Evolutionary conservation across 2,888 invertebrate genomes (phyloP), one percentile per base, ranked within the genome.

Genomic region (Julus scandinavius): DNA sequence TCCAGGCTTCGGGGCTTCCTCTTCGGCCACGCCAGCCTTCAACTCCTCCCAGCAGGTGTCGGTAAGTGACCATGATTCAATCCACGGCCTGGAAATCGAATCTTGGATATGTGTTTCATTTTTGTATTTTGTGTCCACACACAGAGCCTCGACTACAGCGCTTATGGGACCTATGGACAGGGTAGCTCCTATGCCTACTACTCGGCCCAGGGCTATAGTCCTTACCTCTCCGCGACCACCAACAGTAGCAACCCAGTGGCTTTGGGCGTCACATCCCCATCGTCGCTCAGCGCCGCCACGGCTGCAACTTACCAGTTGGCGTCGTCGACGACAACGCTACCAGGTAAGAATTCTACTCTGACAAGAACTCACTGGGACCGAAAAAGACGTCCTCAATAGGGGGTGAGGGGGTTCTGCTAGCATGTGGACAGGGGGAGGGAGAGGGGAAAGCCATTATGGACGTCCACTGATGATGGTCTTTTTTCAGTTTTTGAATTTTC

Each of bases 31-130:
- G 2, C 90, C 90, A 87, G 89, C 88, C 17, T 90, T 90, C 87
- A 80, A 88, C 49, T 87, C 90, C n/a, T 88, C 90, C 7, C 94
- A 94, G 91, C 95, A 95, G 94, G 95, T 94, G 91, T 90, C 87
- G 20, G 87, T 87, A 87, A 58, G 87, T 87, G 87, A 40, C 83
- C 11, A 2, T 2, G n/a, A n/a, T 83, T 9, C 40, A 11, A 15
- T 83, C 20, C 72, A 2, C 11, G 40, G n/a, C 7, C 29, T n/a
- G 29, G 5, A 38, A 38, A n/a, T 83, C 17, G 38, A 40, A 38
- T 29, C 17, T 15, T 15, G 54, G 13, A 3, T 54, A 3, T 17
- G 85, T 58, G 29, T n/a, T n/a, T n/a, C n/a, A n/a, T n/a, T n/a
- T n/a, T n/a, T n/a, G n/a, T n/a, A n/a, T n/a, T n/a, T n/a, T n/a